Conservation (phyloP, 2,888 invertebrate species). For the Acrobasis consociella region DNA sequence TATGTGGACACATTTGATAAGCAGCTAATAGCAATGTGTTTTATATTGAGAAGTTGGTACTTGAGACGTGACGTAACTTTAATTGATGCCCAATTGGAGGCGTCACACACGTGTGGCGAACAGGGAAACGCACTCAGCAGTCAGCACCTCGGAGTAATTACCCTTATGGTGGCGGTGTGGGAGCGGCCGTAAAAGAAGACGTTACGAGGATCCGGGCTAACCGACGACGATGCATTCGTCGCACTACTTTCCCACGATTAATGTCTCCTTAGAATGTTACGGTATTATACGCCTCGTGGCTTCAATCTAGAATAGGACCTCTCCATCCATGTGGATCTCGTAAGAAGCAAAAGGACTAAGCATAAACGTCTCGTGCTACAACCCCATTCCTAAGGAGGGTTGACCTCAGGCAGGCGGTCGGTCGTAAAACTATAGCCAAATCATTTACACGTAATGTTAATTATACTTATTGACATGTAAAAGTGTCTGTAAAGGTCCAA, state of each 20-base stretch:
- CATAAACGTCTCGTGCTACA: no score
- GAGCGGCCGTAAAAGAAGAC: slow-evolving; percentile 46
- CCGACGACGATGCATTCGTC: slow-evolving; percentile 42
- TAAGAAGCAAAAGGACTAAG: no score
- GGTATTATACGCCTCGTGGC: no score
- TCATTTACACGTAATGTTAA: no score
- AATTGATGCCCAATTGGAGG: slow-evolving; percentile 9
- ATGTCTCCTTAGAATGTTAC: slow-evolving; percentile 6
- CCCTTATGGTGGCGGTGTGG: slow-evolving; percentile 19
- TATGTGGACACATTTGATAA: not conserved
- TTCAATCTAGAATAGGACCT: no score
- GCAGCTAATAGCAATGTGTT: not conserved
- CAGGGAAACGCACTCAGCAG: slow-evolving; percentile 71
- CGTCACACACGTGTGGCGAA: slow-evolving; percentile 59
- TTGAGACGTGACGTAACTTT: not conserved
- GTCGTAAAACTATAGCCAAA: no score
- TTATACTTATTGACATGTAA: no score
- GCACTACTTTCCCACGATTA: slow-evolving; percentile 38
- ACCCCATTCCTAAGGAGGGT: no score
- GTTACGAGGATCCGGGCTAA: slow-evolving; percentile 77
- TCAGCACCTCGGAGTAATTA: slow-evolving; percentile 34
- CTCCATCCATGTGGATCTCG: no score
- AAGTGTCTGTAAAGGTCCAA: no score
- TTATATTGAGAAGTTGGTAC: not conserved
- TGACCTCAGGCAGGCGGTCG: no score